A percentile compares a stretch with the other conserved stretches of the same genome.
Conservation (phyloP, 2,797 vertebrate genomes). For the Muscicapa striata region DNA sequence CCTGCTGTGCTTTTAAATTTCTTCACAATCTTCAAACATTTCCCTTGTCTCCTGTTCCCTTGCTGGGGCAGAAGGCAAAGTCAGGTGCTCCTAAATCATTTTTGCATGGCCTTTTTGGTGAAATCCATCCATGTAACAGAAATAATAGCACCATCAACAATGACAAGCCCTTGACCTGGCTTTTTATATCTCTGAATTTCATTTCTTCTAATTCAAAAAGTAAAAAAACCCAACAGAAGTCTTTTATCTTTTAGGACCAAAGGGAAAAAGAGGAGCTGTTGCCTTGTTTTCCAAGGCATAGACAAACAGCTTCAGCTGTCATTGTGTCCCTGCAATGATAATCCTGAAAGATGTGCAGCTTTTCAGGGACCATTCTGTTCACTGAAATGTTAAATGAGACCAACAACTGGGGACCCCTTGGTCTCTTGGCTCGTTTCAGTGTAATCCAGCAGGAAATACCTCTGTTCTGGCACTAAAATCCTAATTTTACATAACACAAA, state of each 20-base stretch:
- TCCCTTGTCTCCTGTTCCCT: background rate
- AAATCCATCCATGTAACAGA: background rate
- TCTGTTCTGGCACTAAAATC: conserved; percentile 47
- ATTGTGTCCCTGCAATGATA: background rate
- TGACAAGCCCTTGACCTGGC: conserved; percentile 1
- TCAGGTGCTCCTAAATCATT: conserved; percentile 15
- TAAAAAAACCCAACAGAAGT: fast-evolving
- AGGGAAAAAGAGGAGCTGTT: background rate
- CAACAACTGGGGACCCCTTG: conserved; percentile 1
- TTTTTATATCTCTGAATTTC: conserved; percentile 12
- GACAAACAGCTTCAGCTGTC: background rate
- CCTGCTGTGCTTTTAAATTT: conserved; percentile 21
- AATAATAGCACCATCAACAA: background rate
- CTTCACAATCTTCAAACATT: background rate
- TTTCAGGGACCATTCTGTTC: background rate
- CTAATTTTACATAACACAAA: conserved; percentile 36
- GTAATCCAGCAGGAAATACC: conserved; percentile 52
- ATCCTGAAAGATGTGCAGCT: conserved; percentile 3
- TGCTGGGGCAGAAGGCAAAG: background rate
- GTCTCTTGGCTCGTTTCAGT: background rate
- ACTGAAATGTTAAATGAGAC: conserved; percentile 18
- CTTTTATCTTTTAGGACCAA: background rate
- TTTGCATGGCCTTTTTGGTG: background rate
- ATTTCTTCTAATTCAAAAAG: conserved; percentile 4
- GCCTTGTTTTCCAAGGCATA: background rate